Evolutionary conservation across 1,140 invertebrate species (phyloP), one percentile per base, ranked within the genome.

Genomic region (Myzus persicae): DNA sequence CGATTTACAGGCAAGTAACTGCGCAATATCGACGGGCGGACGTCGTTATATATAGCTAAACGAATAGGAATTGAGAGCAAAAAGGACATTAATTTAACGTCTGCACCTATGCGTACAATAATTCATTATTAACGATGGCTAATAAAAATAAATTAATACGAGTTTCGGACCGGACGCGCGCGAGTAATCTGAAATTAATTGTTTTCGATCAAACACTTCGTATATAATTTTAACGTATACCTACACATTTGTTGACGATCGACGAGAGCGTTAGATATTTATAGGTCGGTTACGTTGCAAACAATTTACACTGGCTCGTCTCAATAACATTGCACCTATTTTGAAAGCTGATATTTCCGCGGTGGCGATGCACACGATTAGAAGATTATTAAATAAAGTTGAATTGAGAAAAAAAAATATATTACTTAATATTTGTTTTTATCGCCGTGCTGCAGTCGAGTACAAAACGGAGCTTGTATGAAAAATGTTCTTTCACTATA

Each of bases 181-280:
- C 14, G 1, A 76, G n/a, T n/a, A 76, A 76, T 76, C 59, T 76
- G 31, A 76, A 76, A 76, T 76, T n/a, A 76, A 76, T 76, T n/a
- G n/a, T 76, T 76, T 76, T n/a, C n/a, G 14, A 76, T 76, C 59
- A 76, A n/a, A 76, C 59, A 76, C 59, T 76, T 76, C n/a, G n/a
- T n/a, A n/a, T n/a, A 76, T 76, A 6, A n/a, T n/a, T 31, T 76
- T 76, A n/a, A n/a, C 20, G 20, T 9, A 0, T 76, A n/a, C 59
- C 59, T 67, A n/a, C 31, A 76, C 14, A n/a, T n/a, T 67, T 67
- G 14, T 67, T n/a, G n/a, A 59, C 31, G 48, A 67, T n/a, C 11
- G 59, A 67, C 9, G 4, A 67, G 31, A 67, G 9, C n/a, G n/a
- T n/a, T n/a, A n/a, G n/a, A n/a, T n/a, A n/a, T 48, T 48, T 18